phyloP scores from a whole-genome alignment of 2,888 invertebrate genomes.

The Ophonus ardosiacus region DNA sequence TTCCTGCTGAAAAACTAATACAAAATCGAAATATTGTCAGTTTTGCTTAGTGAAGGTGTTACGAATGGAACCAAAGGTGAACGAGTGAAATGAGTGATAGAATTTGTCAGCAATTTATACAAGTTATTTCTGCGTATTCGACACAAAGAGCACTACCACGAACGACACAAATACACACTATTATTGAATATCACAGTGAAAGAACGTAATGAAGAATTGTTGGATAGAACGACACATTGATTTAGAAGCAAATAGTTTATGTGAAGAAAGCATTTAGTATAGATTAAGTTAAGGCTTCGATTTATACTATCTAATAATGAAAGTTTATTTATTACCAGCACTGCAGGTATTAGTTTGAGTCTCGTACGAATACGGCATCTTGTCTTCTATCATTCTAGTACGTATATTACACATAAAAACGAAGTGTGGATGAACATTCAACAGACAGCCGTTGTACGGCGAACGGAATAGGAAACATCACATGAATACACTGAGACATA shows the following conservation, averaged over 20 bases:
- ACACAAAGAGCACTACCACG: slow-evolving; percentile 73
- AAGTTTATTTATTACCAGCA: slow-evolving; percentile 68
- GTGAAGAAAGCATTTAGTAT: slow-evolving; percentile 67
- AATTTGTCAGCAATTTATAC: slow-evolving; percentile 53
- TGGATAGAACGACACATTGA: slow-evolving; percentile 70
- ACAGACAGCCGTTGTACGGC: slow-evolving; percentile 27
- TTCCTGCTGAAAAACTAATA: slow-evolving; percentile 26
- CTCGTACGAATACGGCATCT: slow-evolving; percentile 18
- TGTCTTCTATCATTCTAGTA: slow-evolving; percentile 34
- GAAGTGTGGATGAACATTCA: slow-evolving; percentile 44
- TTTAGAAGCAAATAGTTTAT: slow-evolving; percentile 70
- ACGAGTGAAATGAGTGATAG: slow-evolving; percentile 49
- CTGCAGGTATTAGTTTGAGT: slow-evolving; percentile 65
- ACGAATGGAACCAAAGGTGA: slow-evolving; percentile 43
- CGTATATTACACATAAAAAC: slow-evolving; percentile 61
- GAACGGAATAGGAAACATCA: slow-evolving; percentile 46
- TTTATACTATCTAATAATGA: slow-evolving; percentile 69
- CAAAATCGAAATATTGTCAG: slow-evolving; percentile 47
- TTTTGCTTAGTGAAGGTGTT: slow-evolving; percentile 38
- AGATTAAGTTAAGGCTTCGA: slow-evolving; percentile 63
- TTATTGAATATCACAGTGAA: slow-evolving; percentile 75
- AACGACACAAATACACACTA: slow-evolving; percentile 74
- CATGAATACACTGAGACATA: slow-evolving; percentile 64
- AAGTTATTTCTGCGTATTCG: slow-evolving; percentile 68
- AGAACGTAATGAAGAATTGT: slow-evolving; percentile 71